Percentiles rank a stretch among this genome's conserved stretches.
Conservation (phyloP, 2,888 invertebrate species). For the Baccha elongata region DNA sequence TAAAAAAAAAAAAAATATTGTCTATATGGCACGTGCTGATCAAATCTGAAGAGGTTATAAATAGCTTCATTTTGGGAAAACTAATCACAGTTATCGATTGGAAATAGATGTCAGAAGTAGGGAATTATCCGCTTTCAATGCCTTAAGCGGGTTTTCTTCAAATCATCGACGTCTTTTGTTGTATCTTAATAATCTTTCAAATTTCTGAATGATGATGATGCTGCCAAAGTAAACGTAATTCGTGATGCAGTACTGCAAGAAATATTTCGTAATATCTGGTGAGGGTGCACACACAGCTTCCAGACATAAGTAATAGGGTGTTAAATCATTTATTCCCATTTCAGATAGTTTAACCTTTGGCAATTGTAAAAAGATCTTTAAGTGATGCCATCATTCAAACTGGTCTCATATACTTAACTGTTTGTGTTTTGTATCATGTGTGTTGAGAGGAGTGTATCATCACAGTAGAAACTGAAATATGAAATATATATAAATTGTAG, state of each 20-base stretch:
- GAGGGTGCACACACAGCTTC: conserved; percentile 14
- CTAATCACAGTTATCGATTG: conserved; percentile 35
- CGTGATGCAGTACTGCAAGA: conserved; percentile 9
- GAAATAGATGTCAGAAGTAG: conserved; percentile 26
- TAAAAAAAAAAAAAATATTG: neutral
- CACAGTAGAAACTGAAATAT: neutral
- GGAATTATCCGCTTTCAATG: conserved; percentile 32
- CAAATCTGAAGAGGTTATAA: conserved; percentile 8
- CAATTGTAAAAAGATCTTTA: conserved; percentile 22
- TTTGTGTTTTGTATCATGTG: neutral
- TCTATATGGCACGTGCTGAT: conserved; percentile 16
- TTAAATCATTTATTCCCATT: conserved; percentile 39
- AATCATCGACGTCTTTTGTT: conserved; percentile 11
- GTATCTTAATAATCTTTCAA: conserved; percentile 4
- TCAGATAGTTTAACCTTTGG: conserved; percentile 38
- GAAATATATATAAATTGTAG: neutral
- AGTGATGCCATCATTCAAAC: conserved; percentile 38
- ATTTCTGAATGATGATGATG: conserved; percentile 17
- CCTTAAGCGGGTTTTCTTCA: conserved; percentile 13
- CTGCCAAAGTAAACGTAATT: conserved; percentile 8
- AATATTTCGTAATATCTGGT: conserved; percentile 1
- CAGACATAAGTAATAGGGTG: conserved; percentile 24
- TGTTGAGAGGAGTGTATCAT: neutral
- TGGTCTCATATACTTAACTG: neutral
- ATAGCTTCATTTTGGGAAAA: conserved; percentile 18